phyloP scores from a whole-genome alignment of 1,140 invertebrate species.

The Schmidtea mediterranea region DNA sequence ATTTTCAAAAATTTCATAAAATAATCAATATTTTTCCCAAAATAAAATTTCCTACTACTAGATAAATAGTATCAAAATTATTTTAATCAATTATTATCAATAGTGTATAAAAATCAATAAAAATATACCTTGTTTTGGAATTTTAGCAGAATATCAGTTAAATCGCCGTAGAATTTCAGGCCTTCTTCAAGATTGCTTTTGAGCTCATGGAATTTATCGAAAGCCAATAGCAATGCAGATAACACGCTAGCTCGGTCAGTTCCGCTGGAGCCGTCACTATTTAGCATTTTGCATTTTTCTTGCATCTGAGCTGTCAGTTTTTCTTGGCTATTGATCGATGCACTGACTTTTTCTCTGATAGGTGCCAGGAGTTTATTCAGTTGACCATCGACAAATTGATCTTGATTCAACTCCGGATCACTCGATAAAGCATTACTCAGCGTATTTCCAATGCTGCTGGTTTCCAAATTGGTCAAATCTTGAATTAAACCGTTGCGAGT shows the following conservation, averaged over 20 bases:
- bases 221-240: conserved; percentile 54
- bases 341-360: conserved; percentile 43
- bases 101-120: too few species aligned
- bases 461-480: conserved; percentile 49
- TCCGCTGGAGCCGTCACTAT: conserved; percentile 10
- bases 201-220: conserved; percentile 67
- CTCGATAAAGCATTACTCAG: conserved; percentile 50
- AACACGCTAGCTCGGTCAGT: conserved; percentile 45
- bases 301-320: conserved; percentile 46
- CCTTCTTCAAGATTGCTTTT: conserved; percentile 68
- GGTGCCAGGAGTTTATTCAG: conserved; percentile 51
- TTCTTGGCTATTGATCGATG: conserved; percentile 50
- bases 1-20: too few species aligned
- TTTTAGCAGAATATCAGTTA: conserved; percentile 65
- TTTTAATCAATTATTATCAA: too few species aligned
- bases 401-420: conserved; percentile 62
- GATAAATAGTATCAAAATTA: too few species aligned
- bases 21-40: too few species aligned
- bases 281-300: conserved; percentile 17
- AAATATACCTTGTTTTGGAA: conserved; percentile 95
- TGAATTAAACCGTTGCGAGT: conserved; percentile 61
- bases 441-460: conserved; percentile 47
- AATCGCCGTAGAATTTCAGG: conserved; percentile 88
- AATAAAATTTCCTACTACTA: too few species aligned
- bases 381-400: conserved; percentile 42